Evolutionary conservation across 64 coral and sea anemone genomes (phyloP).

Genomic region (Montipora sp.): DNA sequence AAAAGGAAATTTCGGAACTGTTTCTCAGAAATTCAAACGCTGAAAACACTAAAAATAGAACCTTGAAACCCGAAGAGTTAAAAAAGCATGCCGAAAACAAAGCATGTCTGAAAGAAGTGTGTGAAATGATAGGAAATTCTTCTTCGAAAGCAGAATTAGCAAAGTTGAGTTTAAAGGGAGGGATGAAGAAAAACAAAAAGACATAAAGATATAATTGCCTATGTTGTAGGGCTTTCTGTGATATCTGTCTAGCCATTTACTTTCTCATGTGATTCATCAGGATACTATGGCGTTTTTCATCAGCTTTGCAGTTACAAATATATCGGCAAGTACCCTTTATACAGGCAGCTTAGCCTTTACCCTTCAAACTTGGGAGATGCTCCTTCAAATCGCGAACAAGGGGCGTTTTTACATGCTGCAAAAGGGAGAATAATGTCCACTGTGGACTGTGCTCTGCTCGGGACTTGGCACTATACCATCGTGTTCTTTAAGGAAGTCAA

Average conservation of each 20-base stretch:
- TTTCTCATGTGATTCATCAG: slow-evolving; percentile 1
- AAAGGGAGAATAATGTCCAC: too few relatives aligned
- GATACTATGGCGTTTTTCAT: not conserved
- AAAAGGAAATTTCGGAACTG: not conserved
- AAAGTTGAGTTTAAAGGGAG: not conserved
- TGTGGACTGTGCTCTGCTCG: too few relatives aligned
- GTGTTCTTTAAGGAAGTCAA: too few relatives aligned
- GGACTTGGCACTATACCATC: too few relatives aligned
- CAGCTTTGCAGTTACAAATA: not conserved
- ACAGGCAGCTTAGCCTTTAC: not conserved
- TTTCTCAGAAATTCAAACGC: not conserved
- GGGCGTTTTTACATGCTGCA: too few relatives aligned
- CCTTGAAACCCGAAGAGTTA: not conserved
- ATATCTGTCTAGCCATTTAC: not conserved
- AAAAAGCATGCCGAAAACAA: not conserved
- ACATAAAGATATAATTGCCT: not conserved
- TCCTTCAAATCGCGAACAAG: too few relatives aligned
- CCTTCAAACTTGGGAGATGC: slow-evolving; percentile 1
- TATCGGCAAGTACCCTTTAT: not conserved
- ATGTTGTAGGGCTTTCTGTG: not conserved
- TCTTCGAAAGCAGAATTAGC: not conserved
- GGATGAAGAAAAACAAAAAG: not conserved
- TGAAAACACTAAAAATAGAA: not conserved
- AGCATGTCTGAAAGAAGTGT: not conserved
- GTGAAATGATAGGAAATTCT: not conserved